phyloP scores from a whole-genome alignment of 2,888 invertebrate genomes.

The Strigamia crassipes region DNA sequence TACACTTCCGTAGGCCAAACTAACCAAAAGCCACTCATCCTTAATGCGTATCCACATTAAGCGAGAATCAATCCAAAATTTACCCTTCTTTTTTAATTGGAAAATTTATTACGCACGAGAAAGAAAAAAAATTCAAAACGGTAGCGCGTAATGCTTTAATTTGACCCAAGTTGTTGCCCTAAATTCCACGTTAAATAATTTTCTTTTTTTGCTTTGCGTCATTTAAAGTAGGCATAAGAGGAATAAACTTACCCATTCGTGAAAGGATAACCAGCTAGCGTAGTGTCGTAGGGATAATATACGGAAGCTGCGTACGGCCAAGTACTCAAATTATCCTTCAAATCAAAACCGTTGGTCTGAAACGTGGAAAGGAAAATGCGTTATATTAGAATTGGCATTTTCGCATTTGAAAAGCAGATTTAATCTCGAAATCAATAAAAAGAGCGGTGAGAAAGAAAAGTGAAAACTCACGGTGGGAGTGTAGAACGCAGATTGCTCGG shows the following conservation, averaged over 20 bases:
- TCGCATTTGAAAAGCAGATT: background rate
- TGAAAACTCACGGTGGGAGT: slow-evolving; percentile 59
- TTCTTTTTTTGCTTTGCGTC: background rate
- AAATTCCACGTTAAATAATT: background rate
- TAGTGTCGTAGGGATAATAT: slow-evolving; percentile 87
- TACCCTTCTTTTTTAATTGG: background rate
- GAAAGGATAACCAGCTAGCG: slow-evolving; percentile 91
- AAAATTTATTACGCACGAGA: background rate
- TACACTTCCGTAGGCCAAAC: slow-evolving; percentile 28
- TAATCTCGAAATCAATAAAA: slow-evolving; percentile 12
- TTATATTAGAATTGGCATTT: background rate
- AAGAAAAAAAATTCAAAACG: background rate
- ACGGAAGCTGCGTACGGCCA: slow-evolving; percentile 86
- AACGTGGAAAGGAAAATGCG: slow-evolving; percentile 49
- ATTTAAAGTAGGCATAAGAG: background rate
- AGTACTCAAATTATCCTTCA: slow-evolving; percentile 68
- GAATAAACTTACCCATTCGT: slow-evolving; percentile 77
- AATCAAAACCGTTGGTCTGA: slow-evolving; percentile 82
- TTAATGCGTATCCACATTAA: background rate
- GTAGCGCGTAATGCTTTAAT: background rate
- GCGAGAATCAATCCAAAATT: background rate
- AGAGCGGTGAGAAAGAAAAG: background rate
- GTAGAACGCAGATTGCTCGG: slow-evolving; percentile 60
- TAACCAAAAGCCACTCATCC: background rate
- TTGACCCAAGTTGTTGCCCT: background rate